Conservation (phyloP, 1,140 invertebrate species). For the Anthonomus grandis region DNA sequence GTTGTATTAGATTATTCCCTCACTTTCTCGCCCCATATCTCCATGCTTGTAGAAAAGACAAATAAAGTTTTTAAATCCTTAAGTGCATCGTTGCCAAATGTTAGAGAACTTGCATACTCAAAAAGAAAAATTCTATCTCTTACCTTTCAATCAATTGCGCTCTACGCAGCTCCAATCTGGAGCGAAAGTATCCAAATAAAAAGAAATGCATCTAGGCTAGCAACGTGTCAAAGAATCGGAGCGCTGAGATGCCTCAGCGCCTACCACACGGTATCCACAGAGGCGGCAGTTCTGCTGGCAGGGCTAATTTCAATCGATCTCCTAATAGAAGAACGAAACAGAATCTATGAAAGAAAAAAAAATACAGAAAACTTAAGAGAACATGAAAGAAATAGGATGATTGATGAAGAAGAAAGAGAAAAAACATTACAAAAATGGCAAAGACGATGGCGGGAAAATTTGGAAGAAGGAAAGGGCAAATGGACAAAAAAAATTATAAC, state of each 20-base stretch:
- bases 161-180: conserved; percentile 10
- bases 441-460: no score
- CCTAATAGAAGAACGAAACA: no score
- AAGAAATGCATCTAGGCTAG: not conserved
- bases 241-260: not conserved
- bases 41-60: not conserved
- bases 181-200: not conserved
- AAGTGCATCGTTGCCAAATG: not conserved
- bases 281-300: conserved; percentile 11
- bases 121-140: not conserved
- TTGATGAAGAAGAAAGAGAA: no score
- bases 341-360: no score
- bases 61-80: not conserved
- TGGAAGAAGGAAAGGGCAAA: no score
- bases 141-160: not conserved
- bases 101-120: not conserved
- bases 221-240: no score
- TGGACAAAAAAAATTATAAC: no score
- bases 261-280: conserved; percentile 7
- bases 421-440: no score
- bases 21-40: not conserved
- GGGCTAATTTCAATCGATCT: not conserved
- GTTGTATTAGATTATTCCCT: conserved; percentile 9
- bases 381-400: not conserved
- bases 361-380: no score